Evolutionary conservation across 2,113 vertebrate genomes (phyloP).

Genomic region (Ceyx melanurus): DNA sequence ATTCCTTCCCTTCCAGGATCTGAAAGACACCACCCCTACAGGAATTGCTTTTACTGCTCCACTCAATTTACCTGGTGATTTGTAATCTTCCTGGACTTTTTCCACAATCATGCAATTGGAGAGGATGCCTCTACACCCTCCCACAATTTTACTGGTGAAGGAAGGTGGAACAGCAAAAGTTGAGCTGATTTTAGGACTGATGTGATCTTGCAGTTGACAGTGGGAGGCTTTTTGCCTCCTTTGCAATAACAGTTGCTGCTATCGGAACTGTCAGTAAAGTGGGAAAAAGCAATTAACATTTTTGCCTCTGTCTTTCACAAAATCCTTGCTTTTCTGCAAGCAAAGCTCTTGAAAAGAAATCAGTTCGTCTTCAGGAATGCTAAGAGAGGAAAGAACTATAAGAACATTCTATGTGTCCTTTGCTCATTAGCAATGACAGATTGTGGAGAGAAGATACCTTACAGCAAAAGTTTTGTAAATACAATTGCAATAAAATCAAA

Average conservation of each 20-base stretch:
- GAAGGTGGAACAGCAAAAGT: not conserved
- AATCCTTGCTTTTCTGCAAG: conserved; percentile 50
- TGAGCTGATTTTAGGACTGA: conserved; percentile 7
- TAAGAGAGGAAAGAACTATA: conserved; percentile 23
- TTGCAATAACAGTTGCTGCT: conserved; percentile 45
- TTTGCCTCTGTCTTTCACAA: conserved; percentile 33
- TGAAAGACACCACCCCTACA: not conserved
- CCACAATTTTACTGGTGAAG: not conserved
- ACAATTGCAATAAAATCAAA: not conserved
- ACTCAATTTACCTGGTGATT: not conserved
- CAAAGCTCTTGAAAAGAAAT: conserved; percentile 60
- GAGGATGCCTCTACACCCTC: not conserved
- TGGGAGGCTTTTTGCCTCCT: conserved; percentile 33
- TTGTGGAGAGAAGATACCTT: not conserved
- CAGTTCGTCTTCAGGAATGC: conserved; percentile 47
- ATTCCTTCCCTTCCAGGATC: not conserved
- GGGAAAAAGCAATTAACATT: conserved; percentile 62
- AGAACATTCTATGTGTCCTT: not conserved
- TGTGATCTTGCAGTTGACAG: conserved; percentile 24
- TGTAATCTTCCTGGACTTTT: conserved; percentile 7
- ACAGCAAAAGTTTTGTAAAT: conserved; percentile 21
- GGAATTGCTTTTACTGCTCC: not conserved
- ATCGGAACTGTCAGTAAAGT: conserved; percentile 44
- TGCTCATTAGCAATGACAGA: conserved; percentile 46
- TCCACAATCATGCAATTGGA: not conserved